Evolutionary conservation across 2,113 vertebrate genomes (phyloP), one percentile per base, ranked within the genome.

Genomic region (Peromyscus maniculatus): DNA sequence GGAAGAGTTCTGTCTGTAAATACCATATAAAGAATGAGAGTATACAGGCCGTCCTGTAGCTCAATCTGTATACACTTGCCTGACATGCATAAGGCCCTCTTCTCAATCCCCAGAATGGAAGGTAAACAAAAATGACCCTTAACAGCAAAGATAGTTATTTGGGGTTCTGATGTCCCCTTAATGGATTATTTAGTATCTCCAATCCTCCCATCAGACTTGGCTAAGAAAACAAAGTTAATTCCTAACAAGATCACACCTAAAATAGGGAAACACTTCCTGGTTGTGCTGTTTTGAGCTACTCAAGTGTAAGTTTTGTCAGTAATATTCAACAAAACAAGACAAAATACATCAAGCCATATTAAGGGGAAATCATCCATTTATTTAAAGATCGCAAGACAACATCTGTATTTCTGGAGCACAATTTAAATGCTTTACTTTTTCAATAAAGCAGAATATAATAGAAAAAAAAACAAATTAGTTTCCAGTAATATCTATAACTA

Each of bases 391-490:
- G 69, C 97, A 98, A 97, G 98, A 98, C 96, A 97, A 97, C 93
- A 98, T 94, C 83, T 97, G 96, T 89, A 97, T 97, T 97, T 97
- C 96, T 96, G 93, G 93, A 98, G 96, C 97, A 98, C 93, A 95
- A 97, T 97, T 97, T 98, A 95, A 97, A 96, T 96, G 95, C 95
- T 97, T 98, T 97, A 98, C 97, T 97, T 97, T 91, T 97, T 93
- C 95, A 94, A 98, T 97, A 98, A 98, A 98, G 96, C 98, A 94
- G 92, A 97, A 39, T 96, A 97, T 91, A 96, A 98, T 96, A 97
- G 91, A 93, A 98, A 95, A 97, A 96, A 93, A 92, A 94, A 93
- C 91, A 92, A 93, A 93, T 93, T 93, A 94, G 94, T 98, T 97
- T 97, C 95, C 95, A 97, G 97, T 98, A 96, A 97, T 97, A 92